Evolutionary conservation across 1,140 invertebrate genomes (phyloP), one percentile per base, ranked within the genome.

Genomic region (Caenorhabditis brenneri): DNA sequence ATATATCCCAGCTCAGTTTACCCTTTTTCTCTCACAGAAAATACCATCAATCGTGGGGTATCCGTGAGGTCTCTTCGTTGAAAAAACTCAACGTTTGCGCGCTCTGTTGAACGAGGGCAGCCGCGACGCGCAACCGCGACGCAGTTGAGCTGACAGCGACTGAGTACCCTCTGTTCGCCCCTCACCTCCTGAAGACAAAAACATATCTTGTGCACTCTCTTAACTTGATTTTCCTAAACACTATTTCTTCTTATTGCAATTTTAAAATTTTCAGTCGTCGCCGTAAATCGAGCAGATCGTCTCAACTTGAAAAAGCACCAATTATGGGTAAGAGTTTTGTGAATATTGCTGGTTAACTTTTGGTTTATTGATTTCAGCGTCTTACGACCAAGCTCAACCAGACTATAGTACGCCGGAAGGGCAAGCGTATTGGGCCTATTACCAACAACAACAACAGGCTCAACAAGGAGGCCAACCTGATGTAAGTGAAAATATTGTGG

Each of bases 371-470:
- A 74, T 74, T 74, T 74, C 36, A 74, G 65, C 65, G 65, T 31
- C 65, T 24, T 74, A 74, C 36, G 65, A 74, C 65, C 65, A 74
- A 46, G 16, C 3, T 74, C 65, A 74, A 42, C 65, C 65, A 2
- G 65, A 74, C 65, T 74, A 74, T 22, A 74, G 10, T 15, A 74
- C 65, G n/a, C 65, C 65, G 4, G 65, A 74, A 42, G 65, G 65
- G 2, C 65, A 74, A 24, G 65, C 65, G 2, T 74, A 74, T 24
- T 74, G 65, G 65, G 65, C 65, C 7, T 74, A 74, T 24, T 74
- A 74, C 15, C 65, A 36, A 65, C 58, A 74, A 46, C 65, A 74
- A n/a, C 65, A 74, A 42, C 65, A 74, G 33, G n/a, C n/a, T n/a
- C 65, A 74, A 46, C 65, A n/a, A 42, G 65, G 65, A 46, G 65